Evolutionary conservation across 2,113 vertebrate genomes (phyloP).

Genomic region (Merops nubicus): DNA sequence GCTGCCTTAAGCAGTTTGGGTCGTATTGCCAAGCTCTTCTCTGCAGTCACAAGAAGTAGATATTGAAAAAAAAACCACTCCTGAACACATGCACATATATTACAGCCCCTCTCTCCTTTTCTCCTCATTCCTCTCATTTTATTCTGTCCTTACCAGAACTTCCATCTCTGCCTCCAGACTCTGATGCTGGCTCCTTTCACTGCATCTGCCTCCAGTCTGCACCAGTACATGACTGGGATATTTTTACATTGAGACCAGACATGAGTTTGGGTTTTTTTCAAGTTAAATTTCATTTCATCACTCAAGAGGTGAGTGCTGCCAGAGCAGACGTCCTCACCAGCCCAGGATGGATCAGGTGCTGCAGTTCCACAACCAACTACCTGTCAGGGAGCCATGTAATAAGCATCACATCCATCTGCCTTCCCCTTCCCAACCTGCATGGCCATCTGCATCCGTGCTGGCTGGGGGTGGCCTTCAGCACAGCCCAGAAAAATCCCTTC

Average conservation of each 20-base stretch:
- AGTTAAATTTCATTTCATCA: not conserved
- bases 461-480: not conserved
- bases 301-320: not conserved
- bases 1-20: not conserved
- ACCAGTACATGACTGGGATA: not conserved
- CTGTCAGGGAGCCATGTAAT: fast-evolving
- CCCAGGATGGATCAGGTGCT: not conserved
- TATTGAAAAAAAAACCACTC: not conserved
- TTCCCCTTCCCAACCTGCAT: not conserved
- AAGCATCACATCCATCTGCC: not conserved
- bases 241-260: not conserved
- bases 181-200: not conserved
- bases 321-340: not conserved
- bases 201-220: not conserved
- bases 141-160: not conserved
- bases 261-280: not conserved
- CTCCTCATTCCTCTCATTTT: not conserved
- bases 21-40: not conserved
- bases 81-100: not conserved
- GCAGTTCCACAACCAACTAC: not conserved
- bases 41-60: not conserved
- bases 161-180: not conserved
- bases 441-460: not conserved
- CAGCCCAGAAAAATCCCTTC: not conserved
- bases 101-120: not conserved